Evolutionary conservation across 2,888 invertebrate species (phyloP).

Genomic region (Aspidiotus destructor): DNA sequence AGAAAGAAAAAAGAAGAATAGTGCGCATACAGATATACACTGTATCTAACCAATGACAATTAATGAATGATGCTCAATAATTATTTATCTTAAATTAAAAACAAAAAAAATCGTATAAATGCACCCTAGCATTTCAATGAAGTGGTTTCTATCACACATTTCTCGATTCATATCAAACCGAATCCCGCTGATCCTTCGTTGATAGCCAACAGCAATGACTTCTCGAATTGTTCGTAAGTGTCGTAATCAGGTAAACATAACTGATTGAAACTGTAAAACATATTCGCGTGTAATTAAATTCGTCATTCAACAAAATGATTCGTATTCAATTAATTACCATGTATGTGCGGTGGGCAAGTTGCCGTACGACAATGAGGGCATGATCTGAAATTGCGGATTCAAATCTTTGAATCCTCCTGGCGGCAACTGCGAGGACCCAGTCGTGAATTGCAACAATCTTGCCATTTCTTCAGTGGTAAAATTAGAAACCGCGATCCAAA

Average conservation of each 20-base stretch:
- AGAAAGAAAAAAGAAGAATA: too few relatives aligned
- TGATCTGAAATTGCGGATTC: constrained; percentile 84
- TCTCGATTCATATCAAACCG: constrained; percentile 51
- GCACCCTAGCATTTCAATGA: too few relatives aligned
- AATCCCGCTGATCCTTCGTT: constrained; percentile 95
- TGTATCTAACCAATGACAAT: too few relatives aligned
- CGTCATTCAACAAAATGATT: too few relatives aligned
- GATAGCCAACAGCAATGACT: constrained; percentile 78
- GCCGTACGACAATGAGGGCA: constrained; percentile 79
- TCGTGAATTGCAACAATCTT: constrained; percentile 80
- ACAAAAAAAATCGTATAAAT: too few relatives aligned
- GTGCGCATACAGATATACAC: too few relatives aligned
- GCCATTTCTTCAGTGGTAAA: constrained; percentile 90
- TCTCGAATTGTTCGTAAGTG: constrained; percentile 85
- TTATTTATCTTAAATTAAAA: too few relatives aligned
- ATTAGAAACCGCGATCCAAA: constrained; percentile 80
- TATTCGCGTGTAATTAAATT: too few relatives aligned
- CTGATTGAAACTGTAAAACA: constrained; percentile 73
- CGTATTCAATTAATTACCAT: constrained; percentile 51
- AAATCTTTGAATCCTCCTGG: constrained; percentile 84
- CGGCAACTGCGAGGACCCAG: constrained; percentile 84
- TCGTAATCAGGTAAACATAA: constrained; percentile 91
- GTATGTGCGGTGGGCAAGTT: constrained; percentile 90
- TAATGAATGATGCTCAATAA: too few relatives aligned
- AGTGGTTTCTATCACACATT: not conserved